Conservation (phyloP, 2,797 vertebrate genomes). For the Chaetodon trifasciatus region DNA sequence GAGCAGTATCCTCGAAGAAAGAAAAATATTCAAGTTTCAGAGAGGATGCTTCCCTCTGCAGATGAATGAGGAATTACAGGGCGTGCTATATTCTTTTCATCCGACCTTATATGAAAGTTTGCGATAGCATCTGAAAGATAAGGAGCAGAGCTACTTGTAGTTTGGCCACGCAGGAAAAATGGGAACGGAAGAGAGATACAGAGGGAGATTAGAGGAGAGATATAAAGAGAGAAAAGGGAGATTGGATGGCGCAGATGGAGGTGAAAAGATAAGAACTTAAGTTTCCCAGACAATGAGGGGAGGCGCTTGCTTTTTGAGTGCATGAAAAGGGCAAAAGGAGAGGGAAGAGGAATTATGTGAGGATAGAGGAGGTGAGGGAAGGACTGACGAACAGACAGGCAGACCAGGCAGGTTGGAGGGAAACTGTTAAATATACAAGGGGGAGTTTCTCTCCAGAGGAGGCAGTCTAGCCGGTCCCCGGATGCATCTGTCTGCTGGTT, state of each 20-base stretch:
- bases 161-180: constrained; percentile 53
- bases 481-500: constrained; percentile 51
- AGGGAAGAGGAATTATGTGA: constrained; percentile 37
- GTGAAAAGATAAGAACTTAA: constrained; percentile 70
- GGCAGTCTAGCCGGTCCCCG: constrained; percentile 19
- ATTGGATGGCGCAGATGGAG: constrained; percentile 54
- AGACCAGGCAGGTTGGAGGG: constrained; percentile 22
- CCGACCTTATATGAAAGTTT: constrained; percentile 69
- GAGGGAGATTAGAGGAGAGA: constrained; percentile 64
- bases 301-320: constrained; percentile 38
- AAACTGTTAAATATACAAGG: constrained; percentile 51
- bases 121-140: constrained; percentile 78
- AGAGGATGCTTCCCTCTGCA: constrained; percentile 34
- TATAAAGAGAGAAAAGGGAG: constrained; percentile 57
- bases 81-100: constrained; percentile 64
- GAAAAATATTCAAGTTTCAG: constrained; percentile 34
- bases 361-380: constrained; percentile 39
- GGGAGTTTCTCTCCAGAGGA: constrained; percentile 55
- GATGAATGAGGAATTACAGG: constrained; percentile 67
- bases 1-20: constrained; percentile 64
- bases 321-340: constrained; percentile 30
- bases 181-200: constrained; percentile 56
- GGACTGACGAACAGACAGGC: constrained; percentile 44
- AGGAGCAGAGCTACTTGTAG: constrained; percentile 66
- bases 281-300: constrained; percentile 64